These are phyloP conservation scores for Podarcis siculus DNA, from an alignment of 2,797 vertebrate genomes.

Conservation along the genomic window DNA sequence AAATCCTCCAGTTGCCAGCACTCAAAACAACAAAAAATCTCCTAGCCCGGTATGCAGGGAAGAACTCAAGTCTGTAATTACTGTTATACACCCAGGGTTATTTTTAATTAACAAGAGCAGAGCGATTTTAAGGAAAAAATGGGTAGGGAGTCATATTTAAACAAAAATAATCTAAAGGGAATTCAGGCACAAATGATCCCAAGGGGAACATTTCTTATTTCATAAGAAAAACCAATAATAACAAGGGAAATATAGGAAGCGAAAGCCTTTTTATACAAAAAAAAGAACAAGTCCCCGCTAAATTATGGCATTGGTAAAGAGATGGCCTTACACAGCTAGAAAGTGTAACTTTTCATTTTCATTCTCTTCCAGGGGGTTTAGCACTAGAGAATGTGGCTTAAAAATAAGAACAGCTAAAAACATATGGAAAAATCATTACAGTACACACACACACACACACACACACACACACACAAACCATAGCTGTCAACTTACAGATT, in stretches of 20 bases:
- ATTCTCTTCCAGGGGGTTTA: background rate
- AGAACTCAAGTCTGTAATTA: conserved; percentile 50
- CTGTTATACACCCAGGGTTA: conserved; percentile 52
- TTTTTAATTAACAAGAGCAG: conserved; percentile 62
- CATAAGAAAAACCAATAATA: conserved; percentile 42
- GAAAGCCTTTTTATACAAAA: conserved; percentile 6
- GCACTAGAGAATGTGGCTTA: background rate
- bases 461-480: no score
- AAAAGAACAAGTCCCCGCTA: background rate
- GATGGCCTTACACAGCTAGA: background rate
- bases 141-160: conserved; percentile 51
- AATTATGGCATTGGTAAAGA: conserved; percentile 32
- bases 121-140: conserved; percentile 45
- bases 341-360: background rate
- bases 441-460: no score
- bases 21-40: conserved; percentile 28
- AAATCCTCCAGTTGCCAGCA: conserved; percentile 11
- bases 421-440: no score
- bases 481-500: no score
- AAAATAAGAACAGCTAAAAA: background rate
- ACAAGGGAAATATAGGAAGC: conserved; percentile 32
- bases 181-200: conserved; percentile 30
- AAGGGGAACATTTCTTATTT: conserved; percentile 30
- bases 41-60: conserved; percentile 31
- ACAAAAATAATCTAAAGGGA: conserved; percentile 50